A percentile compares a stretch with the other conserved stretches of the same genome.
phyloP scores from a whole-genome alignment of 2,888 invertebrate species.

The Lochmaea capreae region DNA sequence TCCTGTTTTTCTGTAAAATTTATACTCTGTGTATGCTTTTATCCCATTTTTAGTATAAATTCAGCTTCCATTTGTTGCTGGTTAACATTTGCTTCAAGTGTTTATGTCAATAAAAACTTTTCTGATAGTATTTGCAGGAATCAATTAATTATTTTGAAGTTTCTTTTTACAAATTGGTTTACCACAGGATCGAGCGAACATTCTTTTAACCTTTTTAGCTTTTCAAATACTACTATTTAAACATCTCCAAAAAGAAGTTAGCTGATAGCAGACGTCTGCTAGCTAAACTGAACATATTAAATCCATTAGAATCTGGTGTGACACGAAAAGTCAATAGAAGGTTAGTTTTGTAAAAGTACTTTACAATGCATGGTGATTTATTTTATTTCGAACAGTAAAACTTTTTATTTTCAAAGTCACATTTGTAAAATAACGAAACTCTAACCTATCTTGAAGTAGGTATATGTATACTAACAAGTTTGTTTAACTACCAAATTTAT shows the following conservation, averaged over 20 bases:
- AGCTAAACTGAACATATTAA: slow-evolving; percentile 27
- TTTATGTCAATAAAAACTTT: no score
- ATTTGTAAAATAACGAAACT: no score
- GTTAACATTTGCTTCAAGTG: no score
- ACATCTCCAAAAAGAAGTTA: slow-evolving; percentile 7
- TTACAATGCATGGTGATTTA: slow-evolving; percentile 7
- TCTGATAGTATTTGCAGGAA: no score
- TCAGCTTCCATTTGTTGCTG: no score
- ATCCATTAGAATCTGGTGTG: slow-evolving; percentile 33
- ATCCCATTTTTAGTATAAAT: no score
- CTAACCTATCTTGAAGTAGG: no score
- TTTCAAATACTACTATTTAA: not conserved
- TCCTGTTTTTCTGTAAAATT: no score
- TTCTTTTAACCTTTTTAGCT: slow-evolving; percentile 1
- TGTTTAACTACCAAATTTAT: no score
- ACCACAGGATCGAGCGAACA: not conserved
- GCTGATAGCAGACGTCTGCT: slow-evolving; percentile 20
- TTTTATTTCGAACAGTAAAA: not conserved
- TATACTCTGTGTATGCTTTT: no score
- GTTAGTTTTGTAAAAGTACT: slow-evolving; percentile 11
- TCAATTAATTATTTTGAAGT: no score
- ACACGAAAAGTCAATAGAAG: slow-evolving; percentile 35
- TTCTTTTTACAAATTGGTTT: not conserved
- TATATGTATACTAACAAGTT: no score
- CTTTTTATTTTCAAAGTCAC: not conserved